Percentiles rank a stretch among this genome's conserved stretches.
Conservation (phyloP, 2,797 vertebrate genomes). For the Channallabes apus region DNA sequence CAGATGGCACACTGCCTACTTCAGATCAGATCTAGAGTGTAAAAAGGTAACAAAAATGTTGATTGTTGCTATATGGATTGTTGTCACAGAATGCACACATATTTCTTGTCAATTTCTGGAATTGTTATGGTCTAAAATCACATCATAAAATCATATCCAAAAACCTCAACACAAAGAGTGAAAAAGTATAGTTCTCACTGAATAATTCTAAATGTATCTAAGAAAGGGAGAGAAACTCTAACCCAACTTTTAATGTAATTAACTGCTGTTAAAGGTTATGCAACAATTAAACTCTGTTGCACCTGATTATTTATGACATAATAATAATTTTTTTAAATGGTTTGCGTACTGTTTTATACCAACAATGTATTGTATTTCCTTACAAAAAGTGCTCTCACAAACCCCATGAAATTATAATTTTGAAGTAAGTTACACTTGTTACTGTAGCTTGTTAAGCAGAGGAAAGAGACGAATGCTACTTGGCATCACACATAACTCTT, state of each 20-base stretch:
- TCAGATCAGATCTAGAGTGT: background rate
- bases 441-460: background rate
- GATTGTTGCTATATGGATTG: background rate
- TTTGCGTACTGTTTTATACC: background rate
- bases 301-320: background rate
- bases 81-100: background rate
- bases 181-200: constrained; percentile 52
- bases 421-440: too few relatives aligned
- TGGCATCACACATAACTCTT: background rate
- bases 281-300: background rate
- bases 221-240: constrained; percentile 14
- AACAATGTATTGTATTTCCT: background rate
- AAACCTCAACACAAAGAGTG: too few relatives aligned
- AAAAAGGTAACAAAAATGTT: background rate
- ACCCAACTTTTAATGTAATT: background rate
- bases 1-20: background rate
- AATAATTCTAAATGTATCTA: constrained; percentile 60
- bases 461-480: background rate
- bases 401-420: background rate
- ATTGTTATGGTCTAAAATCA: background rate
- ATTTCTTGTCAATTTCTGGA: background rate
- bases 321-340: too few relatives aligned
- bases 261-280: background rate
- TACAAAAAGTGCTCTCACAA: background rate
- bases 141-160: too few relatives aligned